Percentiles rank a stretch among this genome's conserved stretches.
phyloP scores from a whole-genome alignment of 1,140 invertebrate species.

The Probaryconus sp. region DNA sequence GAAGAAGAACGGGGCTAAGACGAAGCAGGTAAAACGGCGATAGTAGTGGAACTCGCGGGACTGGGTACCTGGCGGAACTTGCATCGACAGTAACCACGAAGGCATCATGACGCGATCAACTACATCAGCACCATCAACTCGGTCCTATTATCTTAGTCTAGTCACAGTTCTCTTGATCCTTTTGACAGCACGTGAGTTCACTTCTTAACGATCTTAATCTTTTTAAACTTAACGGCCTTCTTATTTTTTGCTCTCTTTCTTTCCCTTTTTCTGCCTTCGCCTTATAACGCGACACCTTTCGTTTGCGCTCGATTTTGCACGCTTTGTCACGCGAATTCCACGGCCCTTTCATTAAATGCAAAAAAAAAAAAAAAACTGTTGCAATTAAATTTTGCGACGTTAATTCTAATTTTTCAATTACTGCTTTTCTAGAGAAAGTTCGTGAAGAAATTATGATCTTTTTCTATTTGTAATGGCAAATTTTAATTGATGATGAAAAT shows the following conservation, averaged over 20 bases:
- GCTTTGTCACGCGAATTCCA: conserved; percentile 1
- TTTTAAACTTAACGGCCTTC: too few relatives aligned
- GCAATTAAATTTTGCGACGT: too few relatives aligned
- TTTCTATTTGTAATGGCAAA: too few relatives aligned
- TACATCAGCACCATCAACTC: conserved; percentile 66
- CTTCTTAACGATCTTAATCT: conserved; percentile 31
- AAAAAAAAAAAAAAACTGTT: too few relatives aligned
- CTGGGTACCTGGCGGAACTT: conserved; percentile 71
- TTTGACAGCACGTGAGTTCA: conserved; percentile 71
- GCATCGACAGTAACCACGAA: conserved; percentile 75
- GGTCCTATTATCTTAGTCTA: conserved; percentile 64
- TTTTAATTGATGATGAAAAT: too few relatives aligned
- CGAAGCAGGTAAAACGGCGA: conserved; percentile 64
- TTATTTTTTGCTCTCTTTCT: too few relatives aligned
- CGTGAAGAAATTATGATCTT: too few relatives aligned
- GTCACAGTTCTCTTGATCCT: conserved; percentile 68
- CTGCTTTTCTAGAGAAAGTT: too few relatives aligned
- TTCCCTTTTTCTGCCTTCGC: not conserved
- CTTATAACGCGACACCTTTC: not conserved
- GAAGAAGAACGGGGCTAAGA: conserved; percentile 61
- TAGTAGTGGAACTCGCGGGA: conserved; percentile 74
- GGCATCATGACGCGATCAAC: conserved; percentile 76
- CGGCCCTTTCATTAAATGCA: too few relatives aligned
- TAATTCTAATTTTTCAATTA: too few relatives aligned
- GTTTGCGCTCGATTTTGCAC: conserved; percentile 3